phyloP scores from a whole-genome alignment of 2,888 invertebrate genomes.

The Tenthredo notha region DNA sequence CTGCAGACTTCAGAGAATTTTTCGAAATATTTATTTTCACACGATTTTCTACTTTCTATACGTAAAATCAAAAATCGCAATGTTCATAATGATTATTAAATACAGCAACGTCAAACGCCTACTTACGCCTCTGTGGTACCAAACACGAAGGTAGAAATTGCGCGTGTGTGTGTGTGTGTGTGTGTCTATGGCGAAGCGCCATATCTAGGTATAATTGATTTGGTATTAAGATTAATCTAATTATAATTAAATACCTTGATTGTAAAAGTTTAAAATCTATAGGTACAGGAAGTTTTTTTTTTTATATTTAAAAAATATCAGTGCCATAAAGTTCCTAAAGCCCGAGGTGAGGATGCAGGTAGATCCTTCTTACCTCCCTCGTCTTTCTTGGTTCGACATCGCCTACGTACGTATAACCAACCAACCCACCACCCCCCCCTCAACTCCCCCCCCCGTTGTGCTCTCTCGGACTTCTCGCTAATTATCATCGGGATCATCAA shows the following conservation, averaged over 20 bases:
- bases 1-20: neutral
- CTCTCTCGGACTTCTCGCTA: conserved; percentile 52
- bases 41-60: neutral
- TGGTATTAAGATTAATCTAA: neutral
- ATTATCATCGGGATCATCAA: conserved; percentile 58
- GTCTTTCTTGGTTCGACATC: neutral
- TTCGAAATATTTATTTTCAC: neutral
- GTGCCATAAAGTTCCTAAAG: conserved; percentile 9
- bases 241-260: neutral
- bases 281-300: neutral
- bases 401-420: conserved; percentile 47
- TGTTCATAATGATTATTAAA: too few relatives aligned
- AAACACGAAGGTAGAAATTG: too few relatives aligned
- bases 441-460: conserved; percentile 32
- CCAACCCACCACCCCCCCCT: too few relatives aligned
- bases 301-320: neutral
- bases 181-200: too few relatives aligned
- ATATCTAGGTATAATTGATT: too few relatives aligned
- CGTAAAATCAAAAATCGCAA: too few relatives aligned
- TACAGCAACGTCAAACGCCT: too few relatives aligned
- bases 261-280: neutral
- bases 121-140: too few relatives aligned
- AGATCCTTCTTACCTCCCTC: neutral
- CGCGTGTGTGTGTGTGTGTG: too few relatives aligned
- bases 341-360: neutral